These are phyloP conservation scores for Stegostoma tigrinum DNA, from an alignment of 2,113 vertebrate species.

Conservation along the genomic window DNA sequence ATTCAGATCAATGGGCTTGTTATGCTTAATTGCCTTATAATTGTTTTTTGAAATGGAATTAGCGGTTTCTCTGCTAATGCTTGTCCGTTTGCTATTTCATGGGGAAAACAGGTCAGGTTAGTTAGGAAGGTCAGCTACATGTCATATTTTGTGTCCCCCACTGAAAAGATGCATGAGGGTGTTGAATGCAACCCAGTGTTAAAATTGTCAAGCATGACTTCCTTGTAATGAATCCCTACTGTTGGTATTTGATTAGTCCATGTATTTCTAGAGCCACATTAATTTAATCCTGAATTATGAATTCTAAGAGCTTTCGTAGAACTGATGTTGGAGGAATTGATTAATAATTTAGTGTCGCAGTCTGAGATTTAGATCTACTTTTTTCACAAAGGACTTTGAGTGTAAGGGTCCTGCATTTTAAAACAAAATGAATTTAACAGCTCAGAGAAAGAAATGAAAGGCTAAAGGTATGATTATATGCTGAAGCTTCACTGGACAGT, in stretches of 20 bases:
- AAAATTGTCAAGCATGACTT: constrained; percentile 5
- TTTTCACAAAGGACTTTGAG: background rate
- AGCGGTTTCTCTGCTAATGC: too few relatives aligned
- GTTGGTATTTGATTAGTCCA: background rate
- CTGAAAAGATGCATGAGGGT: too few relatives aligned
- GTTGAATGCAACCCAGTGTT: background rate
- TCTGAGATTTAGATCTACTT: background rate
- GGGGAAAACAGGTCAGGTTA: too few relatives aligned
- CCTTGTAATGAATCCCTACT: background rate
- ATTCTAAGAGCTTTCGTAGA: background rate
- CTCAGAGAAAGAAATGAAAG: background rate
- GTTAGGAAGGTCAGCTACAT: too few relatives aligned
- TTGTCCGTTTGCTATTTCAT: too few relatives aligned
- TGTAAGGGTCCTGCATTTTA: background rate
- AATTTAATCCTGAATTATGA: constrained; percentile 8
- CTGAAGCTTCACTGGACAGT: background rate
- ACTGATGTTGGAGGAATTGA: background rate
- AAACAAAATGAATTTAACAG: background rate
- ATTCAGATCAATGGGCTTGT: too few relatives aligned
- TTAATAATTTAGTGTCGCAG: background rate
- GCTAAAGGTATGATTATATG: background rate
- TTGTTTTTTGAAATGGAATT: too few relatives aligned
- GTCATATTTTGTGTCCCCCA: too few relatives aligned
- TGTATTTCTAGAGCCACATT: background rate
- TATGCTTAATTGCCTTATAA: too few relatives aligned